Evolutionary conservation across 2,888 invertebrate species (phyloP), one percentile per base, ranked within the genome.

Genomic region (Oscheius sp.): DNA sequence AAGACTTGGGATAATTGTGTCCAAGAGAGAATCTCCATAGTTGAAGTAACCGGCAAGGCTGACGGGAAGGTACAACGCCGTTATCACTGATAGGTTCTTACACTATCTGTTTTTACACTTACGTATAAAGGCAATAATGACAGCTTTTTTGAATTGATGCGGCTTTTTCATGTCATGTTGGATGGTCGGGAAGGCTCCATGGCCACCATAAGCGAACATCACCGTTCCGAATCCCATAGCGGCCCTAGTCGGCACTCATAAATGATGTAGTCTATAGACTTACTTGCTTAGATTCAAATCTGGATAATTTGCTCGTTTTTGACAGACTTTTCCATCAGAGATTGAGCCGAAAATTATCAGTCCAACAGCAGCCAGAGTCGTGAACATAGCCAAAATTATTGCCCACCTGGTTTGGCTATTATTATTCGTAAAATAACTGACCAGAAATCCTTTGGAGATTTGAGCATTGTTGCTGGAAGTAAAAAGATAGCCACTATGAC

Each of bases 91-190:
- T 80, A 71, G 3, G 2, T 15, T n/a, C 15, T 4, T 23, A 1
- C n/a, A 39, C 29, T 53, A 12, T 42, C 15, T 25, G 15, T 33
- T 12, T 17, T 34, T 33, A 12, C 34, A 50, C 73, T 48, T 50
- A 80, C 81, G 70, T 10, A 78, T 50, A 52, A 80, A 85, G 12
- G 84, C 83, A 12, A 76, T 61, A n/a, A 61, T 73, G 12, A 93
- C 91, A 0, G 93, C 92, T 81, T 89, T 89, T 77, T 91, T 90
- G 74, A 95, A 91, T 81, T 92, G 91, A 1, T 90, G 88, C 75
- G 92, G 92, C 73, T 92, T 90, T 73, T 90, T 90, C 95, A 95
- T 95, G 87, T 95, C 95, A 74, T 94, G 92, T 89, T 95, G 95
- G 58, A 95, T 91, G 0, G 94, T 95, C 75, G 95, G 90, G 83